Percentiles rank a stretch among this genome's conserved stretches.
phyloP scores from a whole-genome alignment of 2,113 vertebrate genomes.

The Amblyopsis rosae region DNA sequence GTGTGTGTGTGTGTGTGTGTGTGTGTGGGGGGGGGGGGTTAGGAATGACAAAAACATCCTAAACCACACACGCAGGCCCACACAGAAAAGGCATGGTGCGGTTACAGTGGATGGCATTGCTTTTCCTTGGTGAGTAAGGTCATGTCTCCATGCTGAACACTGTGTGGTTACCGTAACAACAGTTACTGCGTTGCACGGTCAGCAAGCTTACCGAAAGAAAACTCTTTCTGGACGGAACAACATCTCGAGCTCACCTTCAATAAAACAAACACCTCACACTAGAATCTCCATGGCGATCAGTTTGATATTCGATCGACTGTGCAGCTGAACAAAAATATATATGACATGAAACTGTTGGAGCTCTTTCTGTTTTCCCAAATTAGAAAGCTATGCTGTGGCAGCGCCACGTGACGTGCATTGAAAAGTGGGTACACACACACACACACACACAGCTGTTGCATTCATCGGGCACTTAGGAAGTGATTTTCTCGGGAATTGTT shows the following conservation, averaged over 20 bases:
- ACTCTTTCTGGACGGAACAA: conserved; percentile 12
- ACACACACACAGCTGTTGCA: conserved; percentile 62
- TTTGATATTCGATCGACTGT: no score
- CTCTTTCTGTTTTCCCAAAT: conserved; percentile 64
- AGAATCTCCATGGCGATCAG: no score
- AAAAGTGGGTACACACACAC: conserved; percentile 22
- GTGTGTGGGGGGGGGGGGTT: not conserved
- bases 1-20: conserved; percentile 5
- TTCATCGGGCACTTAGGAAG: conserved; percentile 67
- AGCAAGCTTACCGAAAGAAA: conserved; percentile 28
- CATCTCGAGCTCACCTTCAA: no score
- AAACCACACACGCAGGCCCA: not conserved
- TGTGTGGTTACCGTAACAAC: conserved; percentile 16
- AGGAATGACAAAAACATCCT: no score
- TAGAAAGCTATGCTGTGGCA: conserved; percentile 54
- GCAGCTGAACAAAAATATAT: no score
- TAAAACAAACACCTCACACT: no score
- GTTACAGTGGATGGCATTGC: not conserved
- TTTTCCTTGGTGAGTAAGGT: not conserved
- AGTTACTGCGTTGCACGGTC: conserved; percentile 40
- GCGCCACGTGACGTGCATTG: conserved; percentile 52
- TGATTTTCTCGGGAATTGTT: conserved; percentile 49
- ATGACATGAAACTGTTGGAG: conserved; percentile 20
- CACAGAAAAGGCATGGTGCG: conserved; percentile 1
- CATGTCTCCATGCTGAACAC: conserved; percentile 26